These are phyloP conservation scores for Congeria kusceri DNA, from an alignment of 2,888 invertebrate genomes.

Conservation along the genomic window DNA sequence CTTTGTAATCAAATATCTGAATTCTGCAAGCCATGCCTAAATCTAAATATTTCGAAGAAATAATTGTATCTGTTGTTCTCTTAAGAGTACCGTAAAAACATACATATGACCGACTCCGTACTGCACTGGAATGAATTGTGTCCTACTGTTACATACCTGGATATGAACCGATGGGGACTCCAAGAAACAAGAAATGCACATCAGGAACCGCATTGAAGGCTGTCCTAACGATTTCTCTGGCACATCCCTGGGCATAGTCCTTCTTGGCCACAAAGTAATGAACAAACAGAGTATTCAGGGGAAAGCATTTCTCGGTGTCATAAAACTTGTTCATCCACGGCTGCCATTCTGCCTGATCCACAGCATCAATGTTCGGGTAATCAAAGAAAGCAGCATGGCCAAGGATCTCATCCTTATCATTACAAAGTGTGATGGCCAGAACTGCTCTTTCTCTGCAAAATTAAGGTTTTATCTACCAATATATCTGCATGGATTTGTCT, in stretches of 20 bases:
- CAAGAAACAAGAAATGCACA: conserved; percentile 82
- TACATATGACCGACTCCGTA: background rate
- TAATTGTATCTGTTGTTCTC: too few relatives aligned
- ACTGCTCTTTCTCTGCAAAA: conserved; percentile 83
- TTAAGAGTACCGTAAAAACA: background rate
- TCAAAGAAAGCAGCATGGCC: conserved; percentile 85
- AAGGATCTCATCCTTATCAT: conserved; percentile 83
- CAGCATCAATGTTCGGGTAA: conserved; percentile 81
- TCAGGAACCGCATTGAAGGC: conserved; percentile 85
- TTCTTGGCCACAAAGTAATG: conserved; percentile 84
- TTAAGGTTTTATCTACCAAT: background rate
- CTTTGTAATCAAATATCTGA: too few relatives aligned
- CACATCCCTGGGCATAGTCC: conserved; percentile 83
- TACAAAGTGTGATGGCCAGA: conserved; percentile 83
- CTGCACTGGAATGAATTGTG: background rate
- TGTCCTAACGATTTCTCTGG: conserved; percentile 83
- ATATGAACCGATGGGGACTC: conserved; percentile 80
- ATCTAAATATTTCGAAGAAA: too few relatives aligned
- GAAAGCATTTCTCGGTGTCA: conserved; percentile 69
- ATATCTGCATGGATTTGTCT: too few relatives aligned
- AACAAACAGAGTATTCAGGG: conserved; percentile 84
- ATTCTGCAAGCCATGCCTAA: too few relatives aligned
- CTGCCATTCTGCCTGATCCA: conserved; percentile 83
- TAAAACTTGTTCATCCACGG: conserved; percentile 78
- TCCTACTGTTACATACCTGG: conserved; percentile 75